A percentile compares a stretch with the other conserved stretches of the same genome.
Evolutionary conservation across 1,140 invertebrate genomes (phyloP).

Genomic region (Zaprionus kolodkinae): DNA sequence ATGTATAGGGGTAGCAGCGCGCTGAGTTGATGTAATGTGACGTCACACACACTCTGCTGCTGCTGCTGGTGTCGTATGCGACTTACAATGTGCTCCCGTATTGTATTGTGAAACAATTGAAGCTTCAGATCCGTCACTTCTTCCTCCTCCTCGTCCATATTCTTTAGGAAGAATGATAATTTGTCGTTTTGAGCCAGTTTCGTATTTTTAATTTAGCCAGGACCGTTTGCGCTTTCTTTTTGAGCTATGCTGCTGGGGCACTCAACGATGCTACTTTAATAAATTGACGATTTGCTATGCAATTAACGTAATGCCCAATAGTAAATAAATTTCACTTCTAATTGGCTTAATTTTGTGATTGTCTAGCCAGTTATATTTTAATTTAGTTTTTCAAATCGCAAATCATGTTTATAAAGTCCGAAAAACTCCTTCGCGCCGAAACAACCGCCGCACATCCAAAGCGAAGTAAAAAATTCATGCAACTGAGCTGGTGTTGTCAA

Average conservation of each 20-base stretch:
- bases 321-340: conserved; percentile 52
- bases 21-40: conserved; percentile 22
- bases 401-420: conserved; percentile 12
- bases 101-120: conserved; percentile 96
- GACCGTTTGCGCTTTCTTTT: conserved; percentile 7
- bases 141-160: conserved; percentile 86
- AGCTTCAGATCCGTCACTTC: conserved; percentile 90
- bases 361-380: conserved; percentile 10
- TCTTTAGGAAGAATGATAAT: conserved; percentile 59
- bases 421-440: conserved; percentile 14
- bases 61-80: not conserved
- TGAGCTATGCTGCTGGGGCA: conserved; percentile 1
- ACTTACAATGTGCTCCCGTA: conserved; percentile 96
- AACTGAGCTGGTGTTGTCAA: conserved; percentile 46
- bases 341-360: conserved; percentile 16
- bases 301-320: conserved; percentile 18
- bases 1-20: conserved; percentile 20
- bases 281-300: conserved; percentile 3
- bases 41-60: conserved; percentile 15
- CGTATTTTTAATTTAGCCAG: conserved; percentile 30
- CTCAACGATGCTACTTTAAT: conserved; percentile 6
- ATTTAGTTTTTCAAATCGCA: conserved; percentile 20
- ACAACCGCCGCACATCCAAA: conserved; percentile 12
- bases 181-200: conserved; percentile 75
- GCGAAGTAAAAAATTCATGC: conserved; percentile 34